Conservation (phyloP, 92 coral and sea anemone species). For the Anthopleura xanthogrammica region DNA sequence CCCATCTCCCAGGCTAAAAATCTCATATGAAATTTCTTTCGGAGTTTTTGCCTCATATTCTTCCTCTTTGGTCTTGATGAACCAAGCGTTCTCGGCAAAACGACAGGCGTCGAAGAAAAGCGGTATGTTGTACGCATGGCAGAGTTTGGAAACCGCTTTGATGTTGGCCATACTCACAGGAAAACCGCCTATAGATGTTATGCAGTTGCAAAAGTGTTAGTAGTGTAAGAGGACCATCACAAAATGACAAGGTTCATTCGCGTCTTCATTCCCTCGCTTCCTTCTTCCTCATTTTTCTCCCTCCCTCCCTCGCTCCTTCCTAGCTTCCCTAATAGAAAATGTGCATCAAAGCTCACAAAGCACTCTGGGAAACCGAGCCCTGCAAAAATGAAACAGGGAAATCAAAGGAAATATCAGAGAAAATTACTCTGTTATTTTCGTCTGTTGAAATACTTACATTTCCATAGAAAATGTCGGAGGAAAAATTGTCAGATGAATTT, state of each 20-base stretch:
- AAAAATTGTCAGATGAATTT: too few relatives aligned
- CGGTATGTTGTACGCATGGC: conserved; percentile 55
- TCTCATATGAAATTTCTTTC: conserved; percentile 60
- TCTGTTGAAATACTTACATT: too few relatives aligned
- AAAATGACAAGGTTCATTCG: too few relatives aligned
- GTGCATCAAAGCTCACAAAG: too few relatives aligned
- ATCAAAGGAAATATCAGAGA: too few relatives aligned
- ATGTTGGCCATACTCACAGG: conserved; percentile 77
- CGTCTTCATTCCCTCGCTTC: background rate
- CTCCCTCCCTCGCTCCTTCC: background rate
- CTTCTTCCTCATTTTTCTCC: background rate
- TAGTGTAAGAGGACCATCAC: too few relatives aligned
- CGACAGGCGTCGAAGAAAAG: conserved; percentile 78
- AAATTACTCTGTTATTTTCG: too few relatives aligned
- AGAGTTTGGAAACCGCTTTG: conserved; percentile 68
- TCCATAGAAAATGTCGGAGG: too few relatives aligned
- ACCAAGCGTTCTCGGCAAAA: conserved; percentile 86
- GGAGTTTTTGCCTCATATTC: conserved; percentile 61
- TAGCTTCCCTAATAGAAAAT: too few relatives aligned
- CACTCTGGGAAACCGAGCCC: too few relatives aligned
- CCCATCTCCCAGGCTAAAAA: conserved; percentile 67
- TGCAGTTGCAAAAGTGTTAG: too few relatives aligned
- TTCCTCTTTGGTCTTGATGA: conserved; percentile 63
- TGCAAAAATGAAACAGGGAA: too few relatives aligned
- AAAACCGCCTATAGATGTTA: conserved; percentile 44